phyloP scores from a whole-genome alignment of 2,797 vertebrate genomes.

The Pangasius sanitwongsei region DNA sequence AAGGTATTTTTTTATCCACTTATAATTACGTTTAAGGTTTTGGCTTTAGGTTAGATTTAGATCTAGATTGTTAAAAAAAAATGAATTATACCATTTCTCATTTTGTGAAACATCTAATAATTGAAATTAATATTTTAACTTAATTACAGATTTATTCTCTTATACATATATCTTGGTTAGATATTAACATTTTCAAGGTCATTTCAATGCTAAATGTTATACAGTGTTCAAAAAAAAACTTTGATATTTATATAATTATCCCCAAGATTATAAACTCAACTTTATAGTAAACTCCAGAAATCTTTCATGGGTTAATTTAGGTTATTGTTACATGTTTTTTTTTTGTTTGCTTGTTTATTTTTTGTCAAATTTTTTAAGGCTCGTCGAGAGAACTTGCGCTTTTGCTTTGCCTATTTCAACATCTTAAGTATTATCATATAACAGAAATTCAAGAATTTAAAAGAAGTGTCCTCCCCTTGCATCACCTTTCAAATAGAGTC shows the following conservation, averaged over 20 bases:
- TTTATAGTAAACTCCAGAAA: neutral
- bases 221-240: neutral
- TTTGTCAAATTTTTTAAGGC: neutral
- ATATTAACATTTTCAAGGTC: neutral
- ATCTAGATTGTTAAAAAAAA: neutral
- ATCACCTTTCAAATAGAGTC: slow-evolving; percentile 9
- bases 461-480: slow-evolving; percentile 8
- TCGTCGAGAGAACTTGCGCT: neutral
- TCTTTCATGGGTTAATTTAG: neutral
- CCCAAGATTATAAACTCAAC: neutral
- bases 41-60: neutral
- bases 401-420: neutral
- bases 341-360: no score
- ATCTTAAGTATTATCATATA: neutral
- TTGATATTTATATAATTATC: neutral
- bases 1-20: neutral
- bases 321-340: neutral
- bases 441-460: neutral
- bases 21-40: neutral
- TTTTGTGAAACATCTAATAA: neutral
- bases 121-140: no score
- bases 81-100: neutral
- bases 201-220: neutral
- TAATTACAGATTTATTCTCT: no score
- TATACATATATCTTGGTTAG: neutral